Evolutionary conservation across 2,797 vertebrate species (phyloP), one percentile per base, ranked within the genome.

Genomic region (Tarsius wallacei): DNA sequence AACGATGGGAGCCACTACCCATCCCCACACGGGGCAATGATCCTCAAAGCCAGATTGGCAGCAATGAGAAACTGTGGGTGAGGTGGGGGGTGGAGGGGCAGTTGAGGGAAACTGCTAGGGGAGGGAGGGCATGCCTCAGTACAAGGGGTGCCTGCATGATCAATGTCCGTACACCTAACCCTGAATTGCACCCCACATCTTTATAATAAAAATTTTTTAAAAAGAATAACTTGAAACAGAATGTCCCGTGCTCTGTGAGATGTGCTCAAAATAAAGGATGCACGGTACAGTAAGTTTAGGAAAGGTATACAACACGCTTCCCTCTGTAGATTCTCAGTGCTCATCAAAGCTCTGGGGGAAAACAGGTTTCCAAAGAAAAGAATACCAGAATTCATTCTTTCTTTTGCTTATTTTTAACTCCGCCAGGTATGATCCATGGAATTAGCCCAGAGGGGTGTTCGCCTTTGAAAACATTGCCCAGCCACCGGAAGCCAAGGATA

Each of bases 261-360:
- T 53, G n/a, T 66, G 94, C 59, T 90, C 66, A 74, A 84, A 77
- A 66, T 76, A 84, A 76, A 61, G n/a, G 68, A 53, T 9, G 3
- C 14, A 31, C 15, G 9, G 8, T 59, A 42, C 93, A 88, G 13
- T 51, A 82, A 71, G 24, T 51, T 86, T 15, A 87, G n/a, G 31
- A 33, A 66, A 76, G 7, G 2, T 51, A 1, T 57, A 2, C 2
- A 53, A 49, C 5, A 6, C 57, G 17, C 0, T 2, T n/a, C 10
- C 24, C 21, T 51, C 51, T 17, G 3, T 31, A 80, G 14, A 89
- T 49, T 82, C 16, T 21, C 6, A 31, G 3, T 59, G 42, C 21
- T 90, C 31, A 66, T 28, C 53, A 28, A 71, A 87, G 7, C 0
- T 78, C 21, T 10, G 0, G 31, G 42, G n/a, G 51, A 70, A 84